These are phyloP conservation scores for Tokudaia muenninki DNA, from an alignment of 2,797 vertebrate species.

Conservation along the genomic window DNA sequence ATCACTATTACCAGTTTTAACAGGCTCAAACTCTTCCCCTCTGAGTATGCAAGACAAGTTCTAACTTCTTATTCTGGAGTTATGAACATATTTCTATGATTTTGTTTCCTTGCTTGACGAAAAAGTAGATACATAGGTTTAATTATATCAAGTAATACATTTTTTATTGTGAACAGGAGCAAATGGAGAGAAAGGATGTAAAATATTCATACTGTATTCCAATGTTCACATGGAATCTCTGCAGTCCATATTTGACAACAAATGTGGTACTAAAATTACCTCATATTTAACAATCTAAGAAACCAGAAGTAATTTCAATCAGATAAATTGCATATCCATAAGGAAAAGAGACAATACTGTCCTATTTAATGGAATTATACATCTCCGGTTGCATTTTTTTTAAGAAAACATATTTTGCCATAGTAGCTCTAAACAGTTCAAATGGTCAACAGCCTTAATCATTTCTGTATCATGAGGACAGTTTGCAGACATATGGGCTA, in stretches of 20 bases:
- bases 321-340: not conserved
- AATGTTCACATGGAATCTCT: not conserved
- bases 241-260: not conserved
- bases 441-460: not conserved
- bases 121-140: not conserved
- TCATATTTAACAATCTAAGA: constrained; percentile 12
- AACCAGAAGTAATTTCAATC: not conserved
- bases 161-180: not conserved
- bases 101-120: not conserved
- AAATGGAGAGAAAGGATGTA: not conserved
- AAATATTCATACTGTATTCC: not conserved
- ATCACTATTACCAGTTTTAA: not conserved
- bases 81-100: not conserved
- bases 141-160: not conserved
- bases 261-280: too few relatives aligned
- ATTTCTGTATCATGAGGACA: not conserved
- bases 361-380: not conserved
- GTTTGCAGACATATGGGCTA: not conserved
- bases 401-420: not conserved
- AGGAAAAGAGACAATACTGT: not conserved
- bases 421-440: not conserved
- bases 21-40: not conserved
- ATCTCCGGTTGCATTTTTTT: accelerated
- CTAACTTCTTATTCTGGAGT: not conserved
- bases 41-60: not conserved